Evolutionary conservation across 1,140 invertebrate species (phyloP).

Genomic region (Aphelenchoides besseyi): DNA sequence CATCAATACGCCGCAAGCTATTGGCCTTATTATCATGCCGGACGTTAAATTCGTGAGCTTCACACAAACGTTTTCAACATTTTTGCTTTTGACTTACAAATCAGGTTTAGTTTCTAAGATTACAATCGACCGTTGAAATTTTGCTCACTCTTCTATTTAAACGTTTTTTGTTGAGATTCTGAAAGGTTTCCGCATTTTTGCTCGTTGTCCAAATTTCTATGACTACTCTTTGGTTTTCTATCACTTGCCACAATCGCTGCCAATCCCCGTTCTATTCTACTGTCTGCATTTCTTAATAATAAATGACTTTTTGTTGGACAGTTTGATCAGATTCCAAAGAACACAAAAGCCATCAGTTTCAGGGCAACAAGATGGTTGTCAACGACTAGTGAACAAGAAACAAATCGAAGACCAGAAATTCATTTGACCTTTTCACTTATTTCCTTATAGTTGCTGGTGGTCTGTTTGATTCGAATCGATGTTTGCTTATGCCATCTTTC

Average conservation of each 20-base stretch:
- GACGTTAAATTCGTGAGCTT: neutral
- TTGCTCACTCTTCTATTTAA: neutral
- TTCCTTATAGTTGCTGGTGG: too few species aligned
- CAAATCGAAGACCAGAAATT: too few species aligned
- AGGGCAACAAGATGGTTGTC: too few species aligned
- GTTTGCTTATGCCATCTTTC: too few species aligned
- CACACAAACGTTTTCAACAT: neutral
- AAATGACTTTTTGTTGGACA: neutral
- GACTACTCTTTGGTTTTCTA: neutral
- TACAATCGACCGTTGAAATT: too few species aligned
- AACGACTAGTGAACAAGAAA: too few species aligned
- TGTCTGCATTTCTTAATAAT: constrained; percentile 1
- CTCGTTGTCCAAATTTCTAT: neutral
- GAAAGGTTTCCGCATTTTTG: too few species aligned
- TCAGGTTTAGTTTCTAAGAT: too few species aligned
- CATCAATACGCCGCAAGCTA: constrained; percentile 28
- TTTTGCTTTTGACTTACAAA: too few species aligned
- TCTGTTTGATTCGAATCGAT: too few species aligned
- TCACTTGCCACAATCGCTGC: neutral
- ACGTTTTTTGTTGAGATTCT: neutral
- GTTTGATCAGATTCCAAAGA: too few species aligned
- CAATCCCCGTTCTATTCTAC: neutral
- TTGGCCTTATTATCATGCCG: constrained; percentile 30
- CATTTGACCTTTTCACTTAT: too few species aligned
- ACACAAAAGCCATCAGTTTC: neutral